Evolutionary conservation across 2,888 invertebrate species (phyloP), one percentile per base, ranked within the genome.

Genomic region (Nomada fabriciana): DNA sequence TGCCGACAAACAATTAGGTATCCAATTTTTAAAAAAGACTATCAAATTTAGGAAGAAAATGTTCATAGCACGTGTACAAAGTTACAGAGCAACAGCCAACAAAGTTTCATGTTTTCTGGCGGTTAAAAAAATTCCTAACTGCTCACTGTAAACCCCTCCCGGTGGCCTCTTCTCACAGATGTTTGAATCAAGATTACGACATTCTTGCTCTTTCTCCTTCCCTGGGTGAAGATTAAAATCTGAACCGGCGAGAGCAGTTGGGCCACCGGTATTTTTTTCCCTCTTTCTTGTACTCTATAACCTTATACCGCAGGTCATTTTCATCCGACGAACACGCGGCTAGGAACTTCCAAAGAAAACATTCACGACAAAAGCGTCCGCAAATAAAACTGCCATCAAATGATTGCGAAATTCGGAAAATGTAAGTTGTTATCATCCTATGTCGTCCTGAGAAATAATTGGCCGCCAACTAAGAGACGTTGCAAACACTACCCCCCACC

Each of bases 141-240:
- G 43, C n/a, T 11, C 10, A 2, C 60, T 15, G 52, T 50, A 55
- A 42, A 43, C 47, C 68, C 50, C 52, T 50, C 55, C 18, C 64
- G 71, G 61, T 59, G 65, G 36, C 73, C 65, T 68, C 59, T 63
- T 71, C 75, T 68, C 77, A 53, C 87, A 86, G 88, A 88, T 85
- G 80, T 86, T 86, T 86, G 83, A 88, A 86, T 85, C 76, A 78
- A 88, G 88, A 88, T 88, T 88, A 88, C 86, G 70, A 76, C 88
- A 88, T 88, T 88, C 88, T 88, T 88, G 82, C 82, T 85, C 85
- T 88, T 85, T 85, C 79, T 65, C 74, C 53, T 81, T 68, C 81
- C 75, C 77, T 29, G 29, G 29, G 57, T 60, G 68, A 63, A 86
- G 86, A 88, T 88, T 79, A 76, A 78, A 78, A 85, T 85, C 85